Conservation (phyloP, 2,888 invertebrate genomes). For the Phaonia tiefii region DNA sequence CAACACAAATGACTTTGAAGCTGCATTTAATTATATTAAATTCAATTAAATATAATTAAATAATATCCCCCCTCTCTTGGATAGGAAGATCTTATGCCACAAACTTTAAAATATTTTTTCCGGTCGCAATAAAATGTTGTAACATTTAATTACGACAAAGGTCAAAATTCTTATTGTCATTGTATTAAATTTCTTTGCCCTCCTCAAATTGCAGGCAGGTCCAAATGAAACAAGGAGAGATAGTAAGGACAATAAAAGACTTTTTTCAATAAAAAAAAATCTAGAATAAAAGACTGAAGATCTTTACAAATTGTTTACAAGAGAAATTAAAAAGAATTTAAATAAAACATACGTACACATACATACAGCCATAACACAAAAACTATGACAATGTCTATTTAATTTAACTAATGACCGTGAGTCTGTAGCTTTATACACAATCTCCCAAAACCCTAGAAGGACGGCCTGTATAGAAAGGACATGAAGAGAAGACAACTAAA, state of each 20-base stretch:
- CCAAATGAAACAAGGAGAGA: too few species aligned
- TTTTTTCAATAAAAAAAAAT: too few species aligned
- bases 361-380: too few species aligned
- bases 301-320: conserved; percentile 34
- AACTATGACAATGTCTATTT: conserved; percentile 67
- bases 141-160: conserved; percentile 53
- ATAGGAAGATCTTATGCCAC: too few species aligned
- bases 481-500: too few species aligned
- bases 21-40: conserved; percentile 3
- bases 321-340: conserved; percentile 11
- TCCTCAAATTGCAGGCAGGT: not conserved
- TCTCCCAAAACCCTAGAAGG: not conserved
- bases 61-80: too few species aligned
- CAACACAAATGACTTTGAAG: too few species aligned
- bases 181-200: not conserved
- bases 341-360: conserved; percentile 30
- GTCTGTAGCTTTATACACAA: not conserved
- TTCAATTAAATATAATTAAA: not conserved
- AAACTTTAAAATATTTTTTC: not conserved
- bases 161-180: conserved; percentile 3
- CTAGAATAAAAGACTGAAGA: conserved; percentile 12
- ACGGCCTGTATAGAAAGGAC: not conserved
- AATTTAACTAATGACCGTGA: conserved; percentile 68
- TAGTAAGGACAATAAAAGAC: not conserved
- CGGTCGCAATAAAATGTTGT: not conserved